Base-by-base conservation (phyloP, 1,140 invertebrate species). In the Drosophila nannoptera region DNA sequence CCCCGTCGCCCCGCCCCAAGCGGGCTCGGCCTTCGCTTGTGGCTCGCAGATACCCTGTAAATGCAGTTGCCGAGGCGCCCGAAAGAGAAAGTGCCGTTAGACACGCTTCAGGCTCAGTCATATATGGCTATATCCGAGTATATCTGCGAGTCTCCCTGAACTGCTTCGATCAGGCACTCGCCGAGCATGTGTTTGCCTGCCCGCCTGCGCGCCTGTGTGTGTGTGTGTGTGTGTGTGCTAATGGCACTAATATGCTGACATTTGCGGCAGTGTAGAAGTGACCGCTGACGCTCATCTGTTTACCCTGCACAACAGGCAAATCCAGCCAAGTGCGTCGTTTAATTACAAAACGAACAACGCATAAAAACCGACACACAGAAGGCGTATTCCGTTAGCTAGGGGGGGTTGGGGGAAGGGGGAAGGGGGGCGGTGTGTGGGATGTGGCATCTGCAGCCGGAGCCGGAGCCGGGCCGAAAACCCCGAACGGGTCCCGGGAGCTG, bases 331-430 rank as follows among this genome's bases (percentile, higher is more conserved):
- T 83, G 80, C 81, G 80, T 83, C 78, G 78, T 81, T 87, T 87
- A 87, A 87, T 87, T 87, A 87, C 83, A 87, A 87, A 87, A 87
- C 83, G 83, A 87, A 86, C 81, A 86, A 81, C 81, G 74, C 81
- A 86, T 86, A 86, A 86, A 86, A 86, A 86, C 77, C 81, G 61
- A 76, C 63, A 46, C 45, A 22, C 45, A 46, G 45, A 46, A 46
- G 45, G 45, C 45, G 45, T 22, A 46, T 22, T 22, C 22, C 22
- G 36, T 11, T 38, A 11, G 35, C 35, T 38, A 11, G 46, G 49
- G 32, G 31, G 14, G 29, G n/a, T n/a, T n/a, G 35, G 60, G 60
- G 60, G 55, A 64, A 60, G 62, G 45, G 5, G 6, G 40, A 43
- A n/a, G 40, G 40, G 40, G n/a, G 40, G 6, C 36, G 40, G 38